Conservation (phyloP, 2,113 vertebrate species). For the Oostethus manadensis region DNA sequence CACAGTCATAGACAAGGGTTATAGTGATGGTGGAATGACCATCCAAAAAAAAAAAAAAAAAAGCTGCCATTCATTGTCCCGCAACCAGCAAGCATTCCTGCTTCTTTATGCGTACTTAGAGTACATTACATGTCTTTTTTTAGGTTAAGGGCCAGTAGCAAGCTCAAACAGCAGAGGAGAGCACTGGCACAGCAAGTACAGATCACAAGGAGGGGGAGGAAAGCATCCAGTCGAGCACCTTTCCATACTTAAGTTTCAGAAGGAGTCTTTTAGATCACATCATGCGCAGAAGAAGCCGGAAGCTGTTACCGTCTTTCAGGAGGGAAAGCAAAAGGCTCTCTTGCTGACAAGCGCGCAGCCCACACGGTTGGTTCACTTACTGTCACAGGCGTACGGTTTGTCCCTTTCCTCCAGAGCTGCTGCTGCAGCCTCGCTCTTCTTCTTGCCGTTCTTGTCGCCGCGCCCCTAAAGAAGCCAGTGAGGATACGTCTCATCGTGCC, state of each 20-base stretch:
- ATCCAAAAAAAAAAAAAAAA: slow-evolving; percentile 7
- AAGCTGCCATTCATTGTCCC: slow-evolving; percentile 9
- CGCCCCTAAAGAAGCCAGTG: slow-evolving; percentile 74
- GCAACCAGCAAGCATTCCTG: slow-evolving; percentile 2
- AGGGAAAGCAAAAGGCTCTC: slow-evolving; percentile 29
- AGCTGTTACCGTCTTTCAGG: slow-evolving; percentile 9
- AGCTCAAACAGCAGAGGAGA: slow-evolving; percentile 24
- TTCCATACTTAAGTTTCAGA: slow-evolving; percentile 21
- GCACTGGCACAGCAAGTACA: slow-evolving; percentile 17
- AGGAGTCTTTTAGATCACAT: slow-evolving; percentile 24
- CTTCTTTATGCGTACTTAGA: no score
- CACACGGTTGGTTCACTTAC: slow-evolving; percentile 73
- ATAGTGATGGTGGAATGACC: slow-evolving; percentile 29
- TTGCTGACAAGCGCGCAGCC: slow-evolving; percentile 21
- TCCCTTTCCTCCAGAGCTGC: slow-evolving; percentile 86
- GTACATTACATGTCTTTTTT: background rate
- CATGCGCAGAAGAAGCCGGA: slow-evolving; percentile 28
- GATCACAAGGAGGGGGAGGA: slow-evolving; percentile 11
- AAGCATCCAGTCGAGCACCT: slow-evolving; percentile 5
- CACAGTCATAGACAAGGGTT: slow-evolving; percentile 56
- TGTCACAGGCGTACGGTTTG: slow-evolving; percentile 96
- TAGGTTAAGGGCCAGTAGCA: slow-evolving; percentile 11
- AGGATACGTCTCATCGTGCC: background rate
- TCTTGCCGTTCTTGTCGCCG: slow-evolving; percentile 85
- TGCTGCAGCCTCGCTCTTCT: slow-evolving; percentile 88